Evolutionary conservation across 2,797 vertebrate species (phyloP).

Genomic region (Dallia pectoralis): DNA sequence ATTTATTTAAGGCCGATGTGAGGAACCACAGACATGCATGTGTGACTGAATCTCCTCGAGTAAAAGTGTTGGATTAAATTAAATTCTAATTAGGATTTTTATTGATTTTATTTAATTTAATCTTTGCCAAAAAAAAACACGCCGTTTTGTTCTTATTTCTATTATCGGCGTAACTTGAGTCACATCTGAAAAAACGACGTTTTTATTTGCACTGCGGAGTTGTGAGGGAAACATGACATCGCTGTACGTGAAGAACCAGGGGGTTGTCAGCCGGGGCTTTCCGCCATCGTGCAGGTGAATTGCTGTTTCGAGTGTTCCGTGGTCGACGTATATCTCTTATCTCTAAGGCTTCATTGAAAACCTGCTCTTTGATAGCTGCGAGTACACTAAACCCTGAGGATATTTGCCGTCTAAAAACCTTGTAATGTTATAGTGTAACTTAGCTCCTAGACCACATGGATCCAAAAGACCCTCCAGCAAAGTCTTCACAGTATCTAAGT

Average conservation of each 20-base stretch:
- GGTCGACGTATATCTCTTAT: slow-evolving; percentile 1
- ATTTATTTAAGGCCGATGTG: background rate
- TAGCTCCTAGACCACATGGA: background rate
- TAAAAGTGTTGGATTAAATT: too few species aligned
- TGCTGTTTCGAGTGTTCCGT: background rate
- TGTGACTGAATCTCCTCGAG: too few species aligned
- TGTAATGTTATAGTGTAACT: background rate
- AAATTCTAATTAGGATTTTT: too few species aligned
- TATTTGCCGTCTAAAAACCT: background rate
- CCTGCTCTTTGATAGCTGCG: background rate
- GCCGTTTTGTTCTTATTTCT: too few species aligned
- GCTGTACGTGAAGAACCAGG: too few species aligned
- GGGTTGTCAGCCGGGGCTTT: too few species aligned
- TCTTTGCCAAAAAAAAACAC: too few species aligned
- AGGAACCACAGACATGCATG: background rate
- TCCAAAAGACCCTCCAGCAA: background rate
- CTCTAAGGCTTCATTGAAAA: slow-evolving; percentile 2
- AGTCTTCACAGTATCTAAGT: background rate
- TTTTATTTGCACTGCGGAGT: too few species aligned
- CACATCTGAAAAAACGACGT: too few species aligned
- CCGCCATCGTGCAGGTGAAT: background rate
- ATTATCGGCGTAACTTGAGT: too few species aligned
- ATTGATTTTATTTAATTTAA: too few species aligned
- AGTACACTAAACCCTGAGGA: background rate
- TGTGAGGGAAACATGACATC: too few species aligned